Evolutionary conservation across 2,797 vertebrate genomes (phyloP).

Genomic region (Chaenodraco wilsoni): DNA sequence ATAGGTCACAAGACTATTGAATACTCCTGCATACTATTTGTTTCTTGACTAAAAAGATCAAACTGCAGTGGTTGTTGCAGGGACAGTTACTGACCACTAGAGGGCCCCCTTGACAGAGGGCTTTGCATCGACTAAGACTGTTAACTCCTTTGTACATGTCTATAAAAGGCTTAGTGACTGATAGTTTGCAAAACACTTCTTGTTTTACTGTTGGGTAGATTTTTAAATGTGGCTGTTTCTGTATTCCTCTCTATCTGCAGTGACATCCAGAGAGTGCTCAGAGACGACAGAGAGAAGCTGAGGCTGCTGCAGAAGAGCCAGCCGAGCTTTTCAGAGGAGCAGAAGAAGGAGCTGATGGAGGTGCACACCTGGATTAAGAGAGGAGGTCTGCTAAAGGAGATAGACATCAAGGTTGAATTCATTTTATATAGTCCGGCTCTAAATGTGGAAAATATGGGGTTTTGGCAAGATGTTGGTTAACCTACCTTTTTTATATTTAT

Average conservation of each 20-base stretch:
- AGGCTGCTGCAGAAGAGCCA: conserved; percentile 88
- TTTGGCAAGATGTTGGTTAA: neutral
- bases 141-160: neutral
- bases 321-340: conserved; percentile 89
- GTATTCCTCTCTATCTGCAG: conserved; percentile 73
- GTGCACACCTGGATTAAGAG: conserved; percentile 92
- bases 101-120: conserved; percentile 17
- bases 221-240: conserved; percentile 29
- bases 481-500: neutral
- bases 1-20: neutral
- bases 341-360: conserved; percentile 90
- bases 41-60: too few species aligned
- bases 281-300: conserved; percentile 90
- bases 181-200: neutral
- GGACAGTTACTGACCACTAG: conserved; percentile 48
- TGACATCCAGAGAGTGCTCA: conserved; percentile 86
- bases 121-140: neutral
- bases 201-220: neutral
- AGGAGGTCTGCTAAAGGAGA: conserved; percentile 86
- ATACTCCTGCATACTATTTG: neutral
- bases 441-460: neutral
- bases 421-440: neutral
- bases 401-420: conserved; percentile 84
- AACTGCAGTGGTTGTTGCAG: conserved; percentile 17
- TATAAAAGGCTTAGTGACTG: neutral